These are phyloP conservation scores for Conopomorpha cramerella DNA, from an alignment of 1,140 invertebrate species.

Conservation along the genomic window DNA sequence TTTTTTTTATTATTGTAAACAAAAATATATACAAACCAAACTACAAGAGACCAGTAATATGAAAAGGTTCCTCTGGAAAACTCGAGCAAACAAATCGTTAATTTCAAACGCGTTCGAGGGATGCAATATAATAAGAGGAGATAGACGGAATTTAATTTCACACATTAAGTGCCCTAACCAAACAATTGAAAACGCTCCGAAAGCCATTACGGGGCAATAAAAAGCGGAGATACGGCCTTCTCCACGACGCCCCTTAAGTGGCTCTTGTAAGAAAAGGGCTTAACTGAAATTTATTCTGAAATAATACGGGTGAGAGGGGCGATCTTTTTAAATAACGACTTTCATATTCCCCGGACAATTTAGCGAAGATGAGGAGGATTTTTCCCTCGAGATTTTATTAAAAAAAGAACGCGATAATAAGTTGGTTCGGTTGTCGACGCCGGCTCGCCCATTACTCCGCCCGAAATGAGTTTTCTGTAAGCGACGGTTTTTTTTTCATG, in stretches of 20 bases:
- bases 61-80: too few relatives aligned
- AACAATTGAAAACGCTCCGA: too few relatives aligned
- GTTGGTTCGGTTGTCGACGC: slow-evolving; percentile 13
- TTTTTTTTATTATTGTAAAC: too few relatives aligned
- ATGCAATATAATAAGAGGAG: too few relatives aligned
- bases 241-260: slow-evolving; percentile 15
- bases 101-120: too few relatives aligned
- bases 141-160: too few relatives aligned
- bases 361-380: slow-evolving; percentile 50
- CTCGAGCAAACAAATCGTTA: too few relatives aligned
- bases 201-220: slow-evolving; percentile 24
- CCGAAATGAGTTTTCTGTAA: slow-evolving; percentile 55
- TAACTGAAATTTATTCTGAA: slow-evolving; percentile 55
- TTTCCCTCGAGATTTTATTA: slow-evolving; percentile 46
- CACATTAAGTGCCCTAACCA: too few relatives aligned
- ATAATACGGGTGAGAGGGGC: slow-evolving; percentile 48
- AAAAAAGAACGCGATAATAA: slow-evolving; percentile 21
- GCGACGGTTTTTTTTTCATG: slow-evolving; percentile 31
- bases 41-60: too few relatives aligned
- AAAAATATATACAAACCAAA: too few relatives aligned
- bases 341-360: slow-evolving; percentile 57
- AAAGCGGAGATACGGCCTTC: slow-evolving; percentile 17
- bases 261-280: slow-evolving; percentile 26
- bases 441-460: slow-evolving; percentile 32
- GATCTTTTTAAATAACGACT: slow-evolving; percentile 56